A percentile compares a stretch with the other conserved stretches of the same genome.
phyloP scores from a whole-genome alignment of 2,113 vertebrate genomes.

The Hirundichthys speculiger region DNA sequence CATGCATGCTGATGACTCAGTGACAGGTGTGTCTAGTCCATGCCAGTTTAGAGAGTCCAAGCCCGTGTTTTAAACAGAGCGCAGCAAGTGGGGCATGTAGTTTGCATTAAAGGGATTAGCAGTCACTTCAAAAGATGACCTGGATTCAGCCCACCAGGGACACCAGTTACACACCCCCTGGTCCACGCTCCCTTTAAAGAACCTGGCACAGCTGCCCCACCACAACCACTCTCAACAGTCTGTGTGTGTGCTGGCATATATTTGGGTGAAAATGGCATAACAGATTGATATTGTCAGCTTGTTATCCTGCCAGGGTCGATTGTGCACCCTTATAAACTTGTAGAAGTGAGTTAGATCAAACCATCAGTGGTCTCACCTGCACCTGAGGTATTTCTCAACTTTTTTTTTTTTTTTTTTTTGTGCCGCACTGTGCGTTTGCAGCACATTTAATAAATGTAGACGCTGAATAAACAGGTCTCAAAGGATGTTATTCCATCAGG shows the following conservation, averaged over 20 bases:
- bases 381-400: constrained; percentile 11
- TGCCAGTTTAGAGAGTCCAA: constrained; percentile 80
- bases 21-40: constrained; percentile 82
- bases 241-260: constrained; percentile 62
- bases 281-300: constrained; percentile 54
- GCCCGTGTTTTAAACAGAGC: constrained; percentile 80
- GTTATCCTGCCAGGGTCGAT: constrained; percentile 51
- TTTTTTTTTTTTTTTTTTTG: not conserved
- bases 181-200: constrained; percentile 82
- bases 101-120: constrained; percentile 87
- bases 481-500: constrained; percentile 49
- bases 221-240: constrained; percentile 68
- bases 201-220: constrained; percentile 80
- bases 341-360: constrained; percentile 28
- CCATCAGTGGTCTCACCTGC: constrained; percentile 38
- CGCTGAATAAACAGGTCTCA: constrained; percentile 32
- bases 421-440: not conserved
- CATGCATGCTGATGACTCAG: constrained; percentile 48
- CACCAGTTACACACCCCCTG: constrained; percentile 82
- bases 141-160: constrained; percentile 85
- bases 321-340: constrained; percentile 33
- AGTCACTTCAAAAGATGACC: constrained; percentile 86
- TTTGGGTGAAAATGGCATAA: constrained; percentile 49
- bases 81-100: constrained; percentile 84
- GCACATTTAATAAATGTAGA: constrained; percentile 15